Evolutionary conservation across 2,797 vertebrate genomes (phyloP).

Genomic region (Sitta carolinensis): DNA sequence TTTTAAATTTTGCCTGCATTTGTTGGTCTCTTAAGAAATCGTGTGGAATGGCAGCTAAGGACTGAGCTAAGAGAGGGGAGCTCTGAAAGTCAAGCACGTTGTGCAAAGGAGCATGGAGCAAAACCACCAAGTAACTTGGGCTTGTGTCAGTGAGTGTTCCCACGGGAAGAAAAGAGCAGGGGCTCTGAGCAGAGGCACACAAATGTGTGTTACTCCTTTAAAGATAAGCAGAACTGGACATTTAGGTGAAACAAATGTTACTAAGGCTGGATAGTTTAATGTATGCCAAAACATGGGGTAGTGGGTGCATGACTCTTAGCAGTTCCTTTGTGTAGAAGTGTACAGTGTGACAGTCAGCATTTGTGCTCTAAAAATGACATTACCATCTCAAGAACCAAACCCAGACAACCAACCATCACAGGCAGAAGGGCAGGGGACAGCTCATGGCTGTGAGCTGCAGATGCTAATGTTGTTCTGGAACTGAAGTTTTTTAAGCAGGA

Average conservation of each 20-base stretch:
- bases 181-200: not conserved
- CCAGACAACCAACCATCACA: not conserved
- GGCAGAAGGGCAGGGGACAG: not conserved
- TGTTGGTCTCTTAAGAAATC: not conserved
- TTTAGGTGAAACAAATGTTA: not conserved
- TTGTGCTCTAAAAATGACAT: not conserved
- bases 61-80: not conserved
- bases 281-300: not conserved
- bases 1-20: not conserved
- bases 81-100: rapidly evolving
- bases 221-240: not conserved
- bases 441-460: not conserved
- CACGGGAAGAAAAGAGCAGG: not conserved
- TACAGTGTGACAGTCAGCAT: not conserved
- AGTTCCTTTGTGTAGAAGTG: not conserved
- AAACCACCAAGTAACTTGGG: not conserved
- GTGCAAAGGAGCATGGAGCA: not conserved
- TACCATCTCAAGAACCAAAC: not conserved
- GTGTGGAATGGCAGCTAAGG: not conserved
- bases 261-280: not conserved
- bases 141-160: not conserved
- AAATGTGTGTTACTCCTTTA: not conserved
- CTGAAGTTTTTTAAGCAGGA: not conserved
- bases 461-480: not conserved
- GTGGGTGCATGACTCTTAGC: not conserved